phyloP scores from a whole-genome alignment of 2,113 vertebrate species.

The Hippocampus zosterae region DNA sequence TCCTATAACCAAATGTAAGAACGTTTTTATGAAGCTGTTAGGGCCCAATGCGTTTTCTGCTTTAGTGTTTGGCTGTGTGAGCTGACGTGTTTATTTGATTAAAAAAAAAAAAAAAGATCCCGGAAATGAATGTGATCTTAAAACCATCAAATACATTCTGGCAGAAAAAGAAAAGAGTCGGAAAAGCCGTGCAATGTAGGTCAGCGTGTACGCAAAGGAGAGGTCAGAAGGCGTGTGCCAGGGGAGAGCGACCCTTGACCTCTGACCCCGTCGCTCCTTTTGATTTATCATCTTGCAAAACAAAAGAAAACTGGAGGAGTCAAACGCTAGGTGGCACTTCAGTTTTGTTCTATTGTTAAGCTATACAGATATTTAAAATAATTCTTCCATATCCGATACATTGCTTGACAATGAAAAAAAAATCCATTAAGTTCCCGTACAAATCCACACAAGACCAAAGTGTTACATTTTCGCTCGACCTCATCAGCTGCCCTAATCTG shows the following conservation, averaged over 20 bases:
- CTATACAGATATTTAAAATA: neutral
- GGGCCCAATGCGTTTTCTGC: too few species aligned
- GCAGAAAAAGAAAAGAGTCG: too few species aligned
- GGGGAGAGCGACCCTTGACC: constrained; percentile 58
- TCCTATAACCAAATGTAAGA: too few species aligned
- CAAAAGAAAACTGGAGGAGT: constrained; percentile 24
- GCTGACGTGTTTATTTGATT: neutral
- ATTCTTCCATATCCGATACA: too few species aligned
- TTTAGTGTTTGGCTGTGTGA: neutral
- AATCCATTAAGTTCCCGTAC: neutral
- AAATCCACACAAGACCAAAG: neutral
- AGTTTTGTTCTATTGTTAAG: neutral
- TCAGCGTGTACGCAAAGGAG: constrained; percentile 48
- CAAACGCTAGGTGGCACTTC: constrained; percentile 22
- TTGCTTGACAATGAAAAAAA: neutral
- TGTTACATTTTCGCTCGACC: constrained; percentile 1
- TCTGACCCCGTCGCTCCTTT: constrained; percentile 26
- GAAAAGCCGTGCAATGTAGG: constrained; percentile 33
- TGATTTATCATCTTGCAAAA: constrained; percentile 26
- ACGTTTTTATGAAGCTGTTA: neutral
- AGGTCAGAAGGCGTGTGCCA: constrained; percentile 47
- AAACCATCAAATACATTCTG: neutral
- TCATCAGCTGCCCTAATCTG: constrained; percentile 6
- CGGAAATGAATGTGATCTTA: neutral
- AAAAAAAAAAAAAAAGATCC: neutral